Evolutionary conservation across 2,888 invertebrate species (phyloP), one percentile per base, ranked within the genome.

Genomic region (Tetragonula carbonaria): DNA sequence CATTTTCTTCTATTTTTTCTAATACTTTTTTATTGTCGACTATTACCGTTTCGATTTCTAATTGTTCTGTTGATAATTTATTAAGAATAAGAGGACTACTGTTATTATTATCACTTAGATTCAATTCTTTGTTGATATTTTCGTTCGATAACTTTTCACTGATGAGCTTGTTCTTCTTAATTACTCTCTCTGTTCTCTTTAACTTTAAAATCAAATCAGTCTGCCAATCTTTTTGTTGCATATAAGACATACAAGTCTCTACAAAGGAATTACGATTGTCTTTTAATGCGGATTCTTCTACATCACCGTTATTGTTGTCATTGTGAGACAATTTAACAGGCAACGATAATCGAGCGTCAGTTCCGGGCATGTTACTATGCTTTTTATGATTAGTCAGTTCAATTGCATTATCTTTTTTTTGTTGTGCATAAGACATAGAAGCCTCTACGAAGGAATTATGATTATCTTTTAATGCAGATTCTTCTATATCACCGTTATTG

Each of bases 231-330:
- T 76, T 66, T 68, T 78, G 82, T n/a, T 80, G 73, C 28, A 87
- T 45, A 45, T 45, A 45, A 45, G 45, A 45, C 45, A 45, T 45
- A 45, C 45, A 45, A 45, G 45, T 45, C 45, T 45, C 45, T 45
- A 51, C 33, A 70, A 78, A 71, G 75, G 66, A 82, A 50, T 72
- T 75, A 76, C 90, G 77, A 62, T 91, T 89, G 28, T 84, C 73
- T 77, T 92, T 91, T 74, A 89, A 86, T 50, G 87, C 86, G 45
- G 86, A 85, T 78, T 91, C 91, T 77, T 87, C 89, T 55, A 74
- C 51, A 23, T 73, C 77, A 5, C 62, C n/a, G 74, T 71, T 71
- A 33, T 51, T 51, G 18, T 53, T 75, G 18, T 13, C 55, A 50
- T 80, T 81, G 8, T 45, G 45, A 45, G 8, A 45, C 45, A 45